Conservation (phyloP, 2,888 invertebrate genomes). For the Andrena trimmerana region DNA sequence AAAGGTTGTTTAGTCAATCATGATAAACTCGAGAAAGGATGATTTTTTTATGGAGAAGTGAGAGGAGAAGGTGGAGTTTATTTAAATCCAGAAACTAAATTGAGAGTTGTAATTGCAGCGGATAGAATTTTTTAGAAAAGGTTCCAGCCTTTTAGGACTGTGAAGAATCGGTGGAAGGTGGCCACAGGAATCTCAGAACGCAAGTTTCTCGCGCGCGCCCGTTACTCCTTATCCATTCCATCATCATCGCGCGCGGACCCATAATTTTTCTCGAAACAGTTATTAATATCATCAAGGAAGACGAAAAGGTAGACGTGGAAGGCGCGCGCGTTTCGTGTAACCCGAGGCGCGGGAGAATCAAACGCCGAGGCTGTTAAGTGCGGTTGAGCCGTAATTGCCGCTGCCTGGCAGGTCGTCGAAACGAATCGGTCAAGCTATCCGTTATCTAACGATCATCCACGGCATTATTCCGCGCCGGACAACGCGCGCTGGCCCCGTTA, state of each 20-base stretch:
- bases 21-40: too few species aligned
- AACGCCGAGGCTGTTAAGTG: conserved; percentile 13
- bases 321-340: conserved; percentile 25
- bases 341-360: conserved; percentile 51
- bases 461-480: conserved; percentile 41
- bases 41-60: too few species aligned
- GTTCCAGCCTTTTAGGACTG: too few species aligned
- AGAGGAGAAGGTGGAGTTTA: too few species aligned
- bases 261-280: conserved; percentile 12
- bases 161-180: too few species aligned
- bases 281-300: not conserved
- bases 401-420: conserved; percentile 22
- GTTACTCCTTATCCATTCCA: not conserved
- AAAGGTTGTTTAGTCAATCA: too few species aligned
- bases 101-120: too few species aligned
- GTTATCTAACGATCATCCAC: conserved; percentile 55
- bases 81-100: too few species aligned
- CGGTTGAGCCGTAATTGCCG: conserved; percentile 46
- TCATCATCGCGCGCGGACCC: not conserved
- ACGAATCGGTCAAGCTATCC: conserved; percentile 27
- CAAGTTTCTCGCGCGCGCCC: not conserved
- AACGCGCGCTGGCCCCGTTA: conserved; percentile 34
- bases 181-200: not conserved
- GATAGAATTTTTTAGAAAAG: too few species aligned
- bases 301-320: not conserved